Evolutionary conservation across 2,113 vertebrate genomes (phyloP).

Genomic region (Psammodynastes pulverulentus): DNA sequence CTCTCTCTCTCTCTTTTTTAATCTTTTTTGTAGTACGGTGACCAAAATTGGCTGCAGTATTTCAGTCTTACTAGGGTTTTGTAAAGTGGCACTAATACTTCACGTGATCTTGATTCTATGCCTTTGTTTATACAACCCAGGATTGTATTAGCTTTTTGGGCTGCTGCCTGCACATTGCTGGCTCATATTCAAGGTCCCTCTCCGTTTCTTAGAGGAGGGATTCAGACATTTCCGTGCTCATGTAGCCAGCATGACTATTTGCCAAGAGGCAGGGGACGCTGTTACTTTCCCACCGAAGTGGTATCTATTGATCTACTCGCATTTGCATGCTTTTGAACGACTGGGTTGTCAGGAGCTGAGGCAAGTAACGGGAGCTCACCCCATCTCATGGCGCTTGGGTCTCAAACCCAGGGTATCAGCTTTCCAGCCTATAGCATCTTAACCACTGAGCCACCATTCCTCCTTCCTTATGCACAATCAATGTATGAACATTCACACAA

Average conservation of each 20-base stretch:
- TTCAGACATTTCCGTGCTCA: neutral
- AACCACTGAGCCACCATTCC: neutral
- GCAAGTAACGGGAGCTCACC: neutral
- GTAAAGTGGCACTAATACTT: too few relatives aligned
- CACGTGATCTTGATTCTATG: too few relatives aligned
- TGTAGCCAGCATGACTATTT: neutral
- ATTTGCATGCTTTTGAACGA: neutral
- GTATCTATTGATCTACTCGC: neutral
- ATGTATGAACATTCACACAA: too few relatives aligned
- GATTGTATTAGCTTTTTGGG: too few relatives aligned
- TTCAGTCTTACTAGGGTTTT: too few relatives aligned
- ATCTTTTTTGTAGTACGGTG: too few relatives aligned
- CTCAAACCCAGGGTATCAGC: neutral
- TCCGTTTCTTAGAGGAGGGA: neutral
- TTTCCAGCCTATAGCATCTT: neutral
- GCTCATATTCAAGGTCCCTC: neutral
- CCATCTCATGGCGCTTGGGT: neutral
- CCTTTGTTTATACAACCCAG: too few relatives aligned
- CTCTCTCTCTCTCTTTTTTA: too few relatives aligned
- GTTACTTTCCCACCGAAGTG: neutral
- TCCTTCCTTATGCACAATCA: neutral
- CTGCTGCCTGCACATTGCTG: too few relatives aligned
- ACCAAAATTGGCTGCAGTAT: too few relatives aligned
- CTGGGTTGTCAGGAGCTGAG: neutral
- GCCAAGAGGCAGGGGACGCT: neutral